Evolutionary conservation across 2,888 invertebrate species (phyloP).

Genomic region (Altica lythri): DNA sequence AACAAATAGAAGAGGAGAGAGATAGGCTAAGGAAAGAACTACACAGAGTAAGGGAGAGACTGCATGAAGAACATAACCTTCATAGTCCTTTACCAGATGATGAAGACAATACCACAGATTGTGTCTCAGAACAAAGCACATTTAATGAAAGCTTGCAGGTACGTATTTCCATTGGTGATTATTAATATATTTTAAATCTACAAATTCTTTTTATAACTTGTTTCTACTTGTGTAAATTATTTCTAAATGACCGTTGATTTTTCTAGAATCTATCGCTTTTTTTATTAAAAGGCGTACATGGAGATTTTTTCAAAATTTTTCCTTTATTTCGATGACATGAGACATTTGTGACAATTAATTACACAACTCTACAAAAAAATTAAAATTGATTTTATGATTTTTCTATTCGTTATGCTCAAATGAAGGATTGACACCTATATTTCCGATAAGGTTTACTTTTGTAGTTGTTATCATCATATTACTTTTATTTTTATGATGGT

Average conservation of each 20-base stretch:
- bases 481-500: too few species aligned
- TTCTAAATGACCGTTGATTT: background rate
- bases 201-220: background rate
- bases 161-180: background rate
- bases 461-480: too few species aligned
- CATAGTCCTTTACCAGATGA: slow-evolving; percentile 51
- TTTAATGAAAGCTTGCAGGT: slow-evolving; percentile 33
- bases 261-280: background rate
- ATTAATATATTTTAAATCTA: background rate
- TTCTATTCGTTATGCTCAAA: too few species aligned
- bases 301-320: too few species aligned
- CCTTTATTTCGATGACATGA: too few species aligned
- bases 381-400: too few species aligned
- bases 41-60: slow-evolving; percentile 71
- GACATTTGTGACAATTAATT: too few species aligned
- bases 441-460: too few species aligned
- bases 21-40: slow-evolving; percentile 74
- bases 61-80: slow-evolving; percentile 62
- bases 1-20: slow-evolving; percentile 75
- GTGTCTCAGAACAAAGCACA: slow-evolving; percentile 31
- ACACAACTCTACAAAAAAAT: too few species aligned
- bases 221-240: background rate
- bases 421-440: too few species aligned
- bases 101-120: slow-evolving; percentile 33
- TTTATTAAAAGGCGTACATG: too few species aligned